phyloP scores from a whole-genome alignment of 2,797 vertebrate species.

The Paramormyrops hopkinsi region DNA sequence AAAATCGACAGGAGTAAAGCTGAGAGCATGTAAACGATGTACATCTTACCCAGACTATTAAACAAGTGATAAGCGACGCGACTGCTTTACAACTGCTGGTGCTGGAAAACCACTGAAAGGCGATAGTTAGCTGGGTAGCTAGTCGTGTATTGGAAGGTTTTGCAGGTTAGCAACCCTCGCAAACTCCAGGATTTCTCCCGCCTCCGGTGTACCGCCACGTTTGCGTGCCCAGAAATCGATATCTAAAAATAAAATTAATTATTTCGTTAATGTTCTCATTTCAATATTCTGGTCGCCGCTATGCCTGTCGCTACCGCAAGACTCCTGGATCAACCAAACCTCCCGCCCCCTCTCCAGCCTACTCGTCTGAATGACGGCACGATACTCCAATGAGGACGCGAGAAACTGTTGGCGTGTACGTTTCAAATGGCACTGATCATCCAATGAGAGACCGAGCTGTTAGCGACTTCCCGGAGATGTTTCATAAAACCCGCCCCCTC shows the following conservation, averaged over 20 bases:
- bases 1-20: background rate
- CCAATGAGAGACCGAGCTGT: slow-evolving; percentile 29
- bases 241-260: background rate
- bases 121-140: slow-evolving; percentile 37
- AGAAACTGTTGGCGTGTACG: background rate
- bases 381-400: slow-evolving; percentile 30
- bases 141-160: background rate
- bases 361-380: slow-evolving; percentile 21
- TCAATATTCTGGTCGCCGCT: slow-evolving; percentile 27
- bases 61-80: background rate
- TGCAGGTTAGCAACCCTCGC: background rate
- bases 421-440: slow-evolving; percentile 18
- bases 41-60: background rate
- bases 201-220: background rate
- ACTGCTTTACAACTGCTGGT: background rate
- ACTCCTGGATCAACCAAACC: slow-evolving; percentile 27
- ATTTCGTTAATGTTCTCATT: background rate
- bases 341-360: slow-evolving; percentile 36
- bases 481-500: background rate
- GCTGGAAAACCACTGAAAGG: slow-evolving; percentile 17
- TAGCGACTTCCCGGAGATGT: slow-evolving; percentile 31
- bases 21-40: background rate
- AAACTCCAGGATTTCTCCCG: background rate
- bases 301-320: slow-evolving; percentile 24
- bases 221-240: background rate